Base-by-base conservation (phyloP, 2,113 vertebrate species). In the Pavo muticus region DNA sequence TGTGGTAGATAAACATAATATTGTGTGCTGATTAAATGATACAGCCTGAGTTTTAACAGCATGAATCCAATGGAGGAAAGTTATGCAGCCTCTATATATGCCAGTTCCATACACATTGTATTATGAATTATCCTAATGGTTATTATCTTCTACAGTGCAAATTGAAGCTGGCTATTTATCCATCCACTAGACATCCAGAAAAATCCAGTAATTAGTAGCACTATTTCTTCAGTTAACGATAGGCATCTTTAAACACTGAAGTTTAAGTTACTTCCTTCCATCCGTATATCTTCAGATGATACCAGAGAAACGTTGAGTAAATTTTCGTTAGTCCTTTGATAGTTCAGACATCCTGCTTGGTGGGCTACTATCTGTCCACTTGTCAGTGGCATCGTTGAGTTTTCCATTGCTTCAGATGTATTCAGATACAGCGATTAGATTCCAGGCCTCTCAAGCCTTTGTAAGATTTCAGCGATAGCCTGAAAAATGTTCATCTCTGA, bases 81-180 rank as follows among this genome's bases (percentile, higher is more conserved):
- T 35, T 78, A 13, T 32, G 27, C 48, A 72, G 84, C 56, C 59
- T 50, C 50, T 87, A 57, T 73, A 39, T 37, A 40, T 48, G 37
- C 48, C 78, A 45, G 47, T 32, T 84, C 57, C 54, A 88, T 85
- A 20, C 15, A 39, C 9, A n/a, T 2, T 10, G 5, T 50, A 23
- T 72, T 74, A 67, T 64, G 24, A 81, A 87, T 88, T 92, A 42
- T 68, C 39, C 69, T 86, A 39, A 65, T 84, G 39, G 65, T 94
- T 90, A 78, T 90, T 84, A 72, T 61, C 86, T 77, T 84, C 52
- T 32, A 1, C 77, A 88, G 81, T 48, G 69, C 39, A 60, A 29
- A 44, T 84, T 93, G n/a, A 74, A 90, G 83, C 59, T 72, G 76
- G 65, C 59, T 88, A 74, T 84, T 88, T 93, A 91, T 77, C 73